Evolutionary conservation across 2,797 vertebrate genomes (phyloP).

Genomic region (Novumbra hubbsi): DNA sequence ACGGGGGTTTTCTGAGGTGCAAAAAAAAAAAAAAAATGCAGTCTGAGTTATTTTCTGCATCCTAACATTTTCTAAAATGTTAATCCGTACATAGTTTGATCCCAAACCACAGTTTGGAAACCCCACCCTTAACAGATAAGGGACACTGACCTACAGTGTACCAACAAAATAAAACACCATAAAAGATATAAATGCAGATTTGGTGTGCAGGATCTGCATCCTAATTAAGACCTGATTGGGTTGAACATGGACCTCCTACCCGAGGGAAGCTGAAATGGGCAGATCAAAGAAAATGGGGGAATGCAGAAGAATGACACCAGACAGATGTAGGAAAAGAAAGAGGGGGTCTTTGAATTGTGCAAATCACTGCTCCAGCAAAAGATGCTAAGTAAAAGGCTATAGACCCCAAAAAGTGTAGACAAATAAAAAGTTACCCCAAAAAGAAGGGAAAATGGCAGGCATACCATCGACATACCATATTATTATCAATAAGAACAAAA

Average conservation of each 20-base stretch:
- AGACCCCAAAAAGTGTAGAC: slow-evolving; percentile 31
- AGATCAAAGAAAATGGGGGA: neutral
- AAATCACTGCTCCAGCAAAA: slow-evolving; percentile 13
- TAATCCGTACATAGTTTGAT: no score
- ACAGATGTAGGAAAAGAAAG: neutral
- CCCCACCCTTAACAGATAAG: neutral
- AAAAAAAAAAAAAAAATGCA: no score
- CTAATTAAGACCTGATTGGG: neutral
- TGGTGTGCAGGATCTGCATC: neutral
- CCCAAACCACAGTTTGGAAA: no score
- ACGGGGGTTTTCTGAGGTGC: no score
- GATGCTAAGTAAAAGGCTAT: slow-evolving; percentile 60
- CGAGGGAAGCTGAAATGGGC: slow-evolving; percentile 21
- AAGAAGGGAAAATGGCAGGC: neutral
- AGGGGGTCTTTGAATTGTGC: neutral
- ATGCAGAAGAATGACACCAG: neutral
- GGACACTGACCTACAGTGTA: neutral
- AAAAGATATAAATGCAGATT: neutral
- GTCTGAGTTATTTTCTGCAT: no score
- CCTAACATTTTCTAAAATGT: no score
- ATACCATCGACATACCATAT: neutral
- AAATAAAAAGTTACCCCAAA: slow-evolving; percentile 10
- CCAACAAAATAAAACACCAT: neutral
- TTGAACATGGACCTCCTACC: neutral
- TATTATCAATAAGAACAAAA: neutral